Evolutionary conservation across 2,113 vertebrate species (phyloP), one percentile per base, ranked within the genome.

Genomic region (Lichenostomus cassidix): DNA sequence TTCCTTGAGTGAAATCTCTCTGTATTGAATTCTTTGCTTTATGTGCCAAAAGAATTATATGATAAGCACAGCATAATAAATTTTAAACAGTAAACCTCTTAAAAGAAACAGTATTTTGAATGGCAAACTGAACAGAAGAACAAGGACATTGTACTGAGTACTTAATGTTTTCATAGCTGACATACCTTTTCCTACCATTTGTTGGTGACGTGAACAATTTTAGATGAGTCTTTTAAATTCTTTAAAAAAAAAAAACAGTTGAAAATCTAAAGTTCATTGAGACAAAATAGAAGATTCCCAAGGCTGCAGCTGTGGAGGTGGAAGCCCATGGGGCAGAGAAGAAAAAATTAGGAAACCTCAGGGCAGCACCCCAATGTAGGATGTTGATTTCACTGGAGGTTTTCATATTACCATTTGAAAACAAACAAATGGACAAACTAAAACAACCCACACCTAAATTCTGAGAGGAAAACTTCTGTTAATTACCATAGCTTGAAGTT

Each of bases 241-340:
- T 39, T 74, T 12, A n/a, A 0, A 41, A 50, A 46, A 60, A 37
- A 3, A 41, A 41, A 25, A 0, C 8, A 11, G 10, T 2, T 35
- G 14, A 37, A 65, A 89, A 62, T 12, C 50, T 8, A 12, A 87
- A 59, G 18, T 27, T 1, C 24, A 10, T 23, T 27, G 27, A 74
- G 23, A 29, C 9, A 55, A 75, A 65, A 35, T 6, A 5, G 24
- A 64, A 29, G 41, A 76, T 42, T 71, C 21, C 20, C 33, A 75
- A 87, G 15, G 22, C 19, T 64, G 37, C 53, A 73, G 2, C 7
- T 21, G 25, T 42, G 53, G n/a, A 75, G 47, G 2, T 19, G 7
- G 13, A 76, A 16, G 59, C 29, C 37, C 9, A 1, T 17, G 24
- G 29, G n/a, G 4, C 39, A 50, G 23, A 52, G 33, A 15, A 83